These are phyloP conservation scores for Valencia hispanica DNA, from an alignment of 2,797 vertebrate species.

Conservation along the genomic window DNA sequence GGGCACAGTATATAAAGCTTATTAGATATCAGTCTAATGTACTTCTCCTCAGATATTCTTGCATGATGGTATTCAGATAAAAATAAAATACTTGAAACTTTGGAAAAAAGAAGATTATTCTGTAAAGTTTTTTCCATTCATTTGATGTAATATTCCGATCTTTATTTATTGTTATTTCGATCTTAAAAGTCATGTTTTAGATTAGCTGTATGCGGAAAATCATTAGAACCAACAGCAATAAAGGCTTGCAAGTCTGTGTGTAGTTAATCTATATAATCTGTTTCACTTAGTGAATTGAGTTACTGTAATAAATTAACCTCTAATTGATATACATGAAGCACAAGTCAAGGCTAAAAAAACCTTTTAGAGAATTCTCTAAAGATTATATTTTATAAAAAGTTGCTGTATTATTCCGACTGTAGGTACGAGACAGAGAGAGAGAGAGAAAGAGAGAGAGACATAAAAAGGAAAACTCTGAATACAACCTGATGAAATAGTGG, in stretches of 20 bases:
- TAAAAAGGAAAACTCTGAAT: neutral
- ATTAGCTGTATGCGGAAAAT: too few relatives aligned
- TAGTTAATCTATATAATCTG: neutral
- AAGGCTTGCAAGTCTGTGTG: neutral
- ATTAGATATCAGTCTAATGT: neutral
- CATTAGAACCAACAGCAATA: too few relatives aligned
- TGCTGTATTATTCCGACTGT: neutral
- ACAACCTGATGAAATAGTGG: conserved; percentile 95
- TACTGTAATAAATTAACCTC: neutral
- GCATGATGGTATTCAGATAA: neutral
- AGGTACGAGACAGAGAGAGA: too few relatives aligned
- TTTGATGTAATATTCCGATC: too few relatives aligned
- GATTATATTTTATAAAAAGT: neutral
- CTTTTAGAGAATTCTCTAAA: neutral
- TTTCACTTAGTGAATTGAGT: neutral
- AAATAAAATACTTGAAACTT: neutral
- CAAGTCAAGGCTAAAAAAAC: neutral
- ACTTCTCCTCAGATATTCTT: neutral
- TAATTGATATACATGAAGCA: neutral
- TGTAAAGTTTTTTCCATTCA: neutral
- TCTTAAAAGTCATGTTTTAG: too few relatives aligned
- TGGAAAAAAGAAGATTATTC: neutral
- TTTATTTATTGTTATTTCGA: too few relatives aligned
- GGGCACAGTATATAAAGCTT: neutral
- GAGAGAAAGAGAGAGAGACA: neutral